Evolutionary conservation across 2,888 invertebrate genomes (phyloP), one percentile per base, ranked within the genome.

Genomic region (Clostera curtula): DNA sequence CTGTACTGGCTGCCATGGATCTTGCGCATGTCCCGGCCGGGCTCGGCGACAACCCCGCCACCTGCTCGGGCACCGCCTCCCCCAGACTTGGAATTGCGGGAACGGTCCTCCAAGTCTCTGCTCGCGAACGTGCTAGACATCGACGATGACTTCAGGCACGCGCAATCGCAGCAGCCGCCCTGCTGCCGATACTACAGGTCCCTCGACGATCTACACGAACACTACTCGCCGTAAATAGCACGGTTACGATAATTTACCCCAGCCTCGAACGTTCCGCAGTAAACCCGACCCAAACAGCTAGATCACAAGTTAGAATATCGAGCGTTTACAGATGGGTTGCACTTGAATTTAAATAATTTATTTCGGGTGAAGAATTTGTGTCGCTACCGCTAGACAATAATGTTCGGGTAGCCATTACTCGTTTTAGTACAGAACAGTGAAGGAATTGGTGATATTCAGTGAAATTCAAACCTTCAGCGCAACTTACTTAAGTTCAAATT

Each of bases 1-100:
- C 89, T 98, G 63, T 93, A 94, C 80, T 98, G 98, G 97, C 87
- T 99, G 79, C 98, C 99, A 55, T 97, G 96, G 90, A 82, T 98
- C 57, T 88, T 98, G 69, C 90, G 97, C 62, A 98, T 99, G 98
- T 91, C 92, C 59, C 87, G 89, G 62, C 88, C 90, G 46, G 89
- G 88, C 54, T 82, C 88, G 56, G 86, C 86, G 42, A 75, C 86
- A 43, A 85, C 86, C 60, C 83, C 87, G 35, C 86, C 88, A 37
- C 86, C 88, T 43, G 84, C 89, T 56, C 91, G 93, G 68, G 88
- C 88, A 70, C 87, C 90, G 65, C 90, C 94, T 64, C 88, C 94
- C 74, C 88, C 92, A 30, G 95, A 95, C 79, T 86, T 94, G 67
- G 94, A 95, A 85, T 86, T 96, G 64, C 93, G 93, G 72, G 95